Evolutionary conservation across 2,113 vertebrate genomes (phyloP), one percentile per base, ranked within the genome.

Genomic region (Pelusios castaneus): DNA sequence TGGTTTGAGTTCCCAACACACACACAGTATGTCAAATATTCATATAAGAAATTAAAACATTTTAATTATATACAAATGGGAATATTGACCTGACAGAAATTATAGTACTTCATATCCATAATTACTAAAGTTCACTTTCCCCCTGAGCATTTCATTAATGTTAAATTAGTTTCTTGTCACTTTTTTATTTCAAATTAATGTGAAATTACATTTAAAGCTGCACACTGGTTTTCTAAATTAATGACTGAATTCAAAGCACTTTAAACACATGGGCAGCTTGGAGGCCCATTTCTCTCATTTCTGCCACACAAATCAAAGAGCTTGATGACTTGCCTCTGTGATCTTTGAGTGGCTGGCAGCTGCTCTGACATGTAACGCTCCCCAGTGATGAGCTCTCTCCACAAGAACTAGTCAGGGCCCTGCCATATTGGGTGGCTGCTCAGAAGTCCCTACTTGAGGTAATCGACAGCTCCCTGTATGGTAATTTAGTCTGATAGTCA

Each of bases 371-470:
- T 22, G 31, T 4, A 1, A 38, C 88, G 87, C 84, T 80, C 11
- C 19, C 73, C 25, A 80, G 0, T 90, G 80, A 0, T 34, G 7
- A 22, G 58, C 89, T 85, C 79, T 82, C 34, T 27, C 76, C 67
- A 73, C 0, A 0, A 5, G 70, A 22, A 10, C 43, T 51, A 52
- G n/a, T 0, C 54, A 38, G 43, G 34, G 19, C n/a, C 80, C 78
- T 22, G 78, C 82, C 52, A 89, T 93, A 85, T 45, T 77, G 63
- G 60, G 45, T n/a, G 63, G 77, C 6, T 88, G 27, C 78, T 95
- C 56, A 45, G 45, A 54, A 78, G 67, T 82, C 63, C 5, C 55
- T 51, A 31, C 1, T 43, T 16, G 38, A 91, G 13, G 60, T 6
- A 75, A 75, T 29, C 82, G 43, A 73, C 84, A 67, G 84, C 8